Evolutionary conservation across 2,888 invertebrate species (phyloP), one percentile per base, ranked within the genome.

Genomic region (Mesorhabditis sp.): DNA sequence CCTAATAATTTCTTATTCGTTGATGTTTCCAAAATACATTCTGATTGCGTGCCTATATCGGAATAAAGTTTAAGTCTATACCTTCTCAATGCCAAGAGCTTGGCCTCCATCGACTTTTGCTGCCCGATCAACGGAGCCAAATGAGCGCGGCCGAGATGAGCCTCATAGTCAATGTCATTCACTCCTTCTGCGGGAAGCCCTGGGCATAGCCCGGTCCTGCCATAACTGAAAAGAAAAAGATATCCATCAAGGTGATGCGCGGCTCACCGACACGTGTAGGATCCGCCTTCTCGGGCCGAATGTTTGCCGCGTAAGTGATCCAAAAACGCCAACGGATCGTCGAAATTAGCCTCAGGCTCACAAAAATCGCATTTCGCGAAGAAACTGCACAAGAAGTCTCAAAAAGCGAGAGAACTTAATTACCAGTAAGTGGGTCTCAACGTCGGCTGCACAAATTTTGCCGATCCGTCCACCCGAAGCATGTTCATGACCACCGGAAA

Each of bases 181-280:
- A 94, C 92, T 79, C 93, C 93, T 86, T 93, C 93, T 83, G 93
- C 89, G n/a, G 93, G 93, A 76, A 93, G 88, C 70, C 92, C 92
- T 67, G 91, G 91, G 86, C 94, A 94, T 65, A 93, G 92, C 69
- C 91, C 91, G 87, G 93, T 93, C 84, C 91, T 91, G 62, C 93
- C 94, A 89, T 93, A 94, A 82, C 91, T 91, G 69, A 15, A 73
- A 67, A 4, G 15, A 10, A 66, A 61, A 15, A 10, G 6, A 28
- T 28, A 62, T 7, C n/a, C 6, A 62, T n/a, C 7, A 10, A 10
- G 6, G 7, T 6, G 28, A 64, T 45, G 5, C 50, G 58, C 28
- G 43, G 45, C 70, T 69, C 63, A 81, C 83, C 78, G 73, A 76
- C 82, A 83, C 7, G 81, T 70, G 70, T 76, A 82, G 45, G 80